A percentile compares a stretch with the other conserved stretches of the same genome.
Conservation (phyloP, 1,140 invertebrate species). For the Tenebrio molitor region DNA sequence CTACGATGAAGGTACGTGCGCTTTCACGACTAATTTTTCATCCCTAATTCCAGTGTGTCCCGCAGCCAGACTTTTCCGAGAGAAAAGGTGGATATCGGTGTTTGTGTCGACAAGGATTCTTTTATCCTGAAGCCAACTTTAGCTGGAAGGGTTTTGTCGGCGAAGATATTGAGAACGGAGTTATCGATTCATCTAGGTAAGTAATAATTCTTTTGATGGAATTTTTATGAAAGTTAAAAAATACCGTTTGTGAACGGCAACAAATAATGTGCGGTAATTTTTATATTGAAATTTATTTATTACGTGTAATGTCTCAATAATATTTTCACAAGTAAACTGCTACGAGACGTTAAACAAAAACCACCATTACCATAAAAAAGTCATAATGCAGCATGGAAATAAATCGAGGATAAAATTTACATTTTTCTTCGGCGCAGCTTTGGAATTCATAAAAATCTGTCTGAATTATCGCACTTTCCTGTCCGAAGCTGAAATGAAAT, state of each 20-base stretch:
- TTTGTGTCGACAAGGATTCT: slow-evolving; percentile 68
- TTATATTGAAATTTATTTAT: no score
- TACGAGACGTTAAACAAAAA: no score
- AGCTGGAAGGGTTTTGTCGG: slow-evolving; percentile 67
- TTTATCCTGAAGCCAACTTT: slow-evolving; percentile 65
- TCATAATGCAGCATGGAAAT: neutral
- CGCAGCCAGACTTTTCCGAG: slow-evolving; percentile 54
- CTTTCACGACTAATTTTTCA: slow-evolving; percentile 21
- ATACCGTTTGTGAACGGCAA: neutral
- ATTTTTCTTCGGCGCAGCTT: slow-evolving; percentile 2
- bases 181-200: slow-evolving; percentile 63
- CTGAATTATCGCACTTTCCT: slow-evolving; percentile 19
- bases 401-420: slow-evolving; percentile 17
- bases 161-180: slow-evolving; percentile 66
- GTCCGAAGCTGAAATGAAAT: neutral
- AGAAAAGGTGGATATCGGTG: slow-evolving; percentile 66
- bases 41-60: slow-evolving; percentile 62
- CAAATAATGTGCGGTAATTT: no score
- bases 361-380: no score
- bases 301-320: no score
- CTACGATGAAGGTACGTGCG: neutral
- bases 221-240: neutral
- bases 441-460: slow-evolving; percentile 36
- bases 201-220: slow-evolving; percentile 30
- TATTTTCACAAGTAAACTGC: no score